Evolutionary conservation across 2,797 vertebrate species (phyloP).

Genomic region (Lemur catta): DNA sequence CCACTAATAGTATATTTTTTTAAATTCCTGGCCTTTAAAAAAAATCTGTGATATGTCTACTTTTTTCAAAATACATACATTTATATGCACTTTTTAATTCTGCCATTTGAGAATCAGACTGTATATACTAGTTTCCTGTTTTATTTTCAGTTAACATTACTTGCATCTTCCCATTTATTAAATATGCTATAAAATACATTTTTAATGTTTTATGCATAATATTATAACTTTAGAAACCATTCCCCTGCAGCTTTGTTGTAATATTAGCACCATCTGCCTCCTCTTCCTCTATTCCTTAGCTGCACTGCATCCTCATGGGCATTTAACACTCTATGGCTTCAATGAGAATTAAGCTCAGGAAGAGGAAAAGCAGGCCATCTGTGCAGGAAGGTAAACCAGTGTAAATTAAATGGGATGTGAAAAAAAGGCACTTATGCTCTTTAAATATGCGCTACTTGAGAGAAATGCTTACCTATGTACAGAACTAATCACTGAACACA

Average conservation of each 20-base stretch:
- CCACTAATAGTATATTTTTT: background rate
- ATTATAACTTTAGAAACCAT: background rate
- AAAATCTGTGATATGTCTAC: background rate
- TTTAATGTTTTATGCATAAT: background rate
- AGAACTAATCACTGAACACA: conserved; percentile 59
- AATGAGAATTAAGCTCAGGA: conserved; percentile 51
- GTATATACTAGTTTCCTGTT: background rate
- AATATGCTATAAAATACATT: background rate
- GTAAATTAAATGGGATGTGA: conserved; percentile 71
- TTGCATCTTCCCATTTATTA: conserved; percentile 13
- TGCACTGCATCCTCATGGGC: background rate
- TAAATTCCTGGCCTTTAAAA: background rate
- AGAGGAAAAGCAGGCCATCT: conserved; percentile 66
- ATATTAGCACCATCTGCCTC: background rate
- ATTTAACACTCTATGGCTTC: conserved; percentile 37
- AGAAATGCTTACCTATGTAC: conserved; percentile 51
- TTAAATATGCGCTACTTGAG: conserved; percentile 62
- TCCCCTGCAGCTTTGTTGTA: background rate
- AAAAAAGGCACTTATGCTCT: conserved; percentile 65
- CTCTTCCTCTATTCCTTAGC: background rate
- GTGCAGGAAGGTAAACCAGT: conserved; percentile 62
- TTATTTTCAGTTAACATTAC: background rate
- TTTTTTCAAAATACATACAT: background rate
- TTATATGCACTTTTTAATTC: background rate
- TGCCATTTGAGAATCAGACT: background rate